Evolutionary conservation across 2,888 invertebrate species (phyloP).

Genomic region (Brachypalpus laphriformis): DNA sequence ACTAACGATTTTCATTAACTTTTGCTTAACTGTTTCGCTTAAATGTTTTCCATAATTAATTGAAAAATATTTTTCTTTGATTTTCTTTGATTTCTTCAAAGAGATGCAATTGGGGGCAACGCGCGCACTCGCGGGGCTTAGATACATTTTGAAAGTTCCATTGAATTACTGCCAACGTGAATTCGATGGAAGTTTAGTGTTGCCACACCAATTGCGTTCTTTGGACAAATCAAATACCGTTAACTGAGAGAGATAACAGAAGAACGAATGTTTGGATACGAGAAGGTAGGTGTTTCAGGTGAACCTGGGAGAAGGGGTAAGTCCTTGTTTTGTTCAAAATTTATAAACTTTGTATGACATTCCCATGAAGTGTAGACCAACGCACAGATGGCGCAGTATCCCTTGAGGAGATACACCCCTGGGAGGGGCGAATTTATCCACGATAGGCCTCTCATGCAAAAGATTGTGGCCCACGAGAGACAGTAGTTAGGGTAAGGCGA

Average conservation of each 20-base stretch:
- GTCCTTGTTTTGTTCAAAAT: neutral
- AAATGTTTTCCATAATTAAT: neutral
- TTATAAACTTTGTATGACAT: neutral
- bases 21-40: neutral
- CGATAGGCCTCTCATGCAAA: too few species aligned
- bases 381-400: too few species aligned
- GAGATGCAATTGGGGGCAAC: constrained; percentile 31
- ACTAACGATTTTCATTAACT: constrained; percentile 30
- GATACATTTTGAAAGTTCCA: constrained; percentile 19
- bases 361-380: too few species aligned
- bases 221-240: constrained; percentile 36
- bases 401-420: too few species aligned
- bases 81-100: constrained; percentile 51
- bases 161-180: constrained; percentile 66
- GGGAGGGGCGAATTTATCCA: too few species aligned
- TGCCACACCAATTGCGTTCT: constrained; percentile 41
- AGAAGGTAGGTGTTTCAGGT: constrained; percentile 49
- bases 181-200: too few species aligned
- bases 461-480: too few species aligned
- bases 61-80: neutral
- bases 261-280: neutral
- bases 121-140: too few species aligned
- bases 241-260: neutral
- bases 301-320: neutral
- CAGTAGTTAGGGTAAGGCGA: too few species aligned